Percentiles rank a stretch among this genome's conserved stretches.
phyloP scores from a whole-genome alignment of 2,113 vertebrate genomes.

The Todiramphus chloris region DNA sequence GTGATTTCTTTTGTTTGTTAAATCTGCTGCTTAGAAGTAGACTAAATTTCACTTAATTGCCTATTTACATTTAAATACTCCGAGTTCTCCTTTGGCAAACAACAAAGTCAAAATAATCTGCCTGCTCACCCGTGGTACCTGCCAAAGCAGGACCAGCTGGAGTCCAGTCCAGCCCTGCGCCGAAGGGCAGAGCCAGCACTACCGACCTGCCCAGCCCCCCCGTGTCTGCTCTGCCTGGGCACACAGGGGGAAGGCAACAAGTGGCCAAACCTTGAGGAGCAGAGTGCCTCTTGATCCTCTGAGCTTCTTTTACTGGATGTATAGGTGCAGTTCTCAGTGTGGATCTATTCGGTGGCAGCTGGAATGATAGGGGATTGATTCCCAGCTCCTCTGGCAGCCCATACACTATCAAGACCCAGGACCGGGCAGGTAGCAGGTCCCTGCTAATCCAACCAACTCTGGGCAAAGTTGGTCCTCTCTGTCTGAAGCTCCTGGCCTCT shows the following conservation, averaged over 20 bases:
- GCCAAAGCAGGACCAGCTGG: neutral
- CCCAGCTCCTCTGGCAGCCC: neutral
- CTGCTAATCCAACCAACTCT: neutral
- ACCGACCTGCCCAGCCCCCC: neutral
- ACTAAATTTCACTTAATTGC: conserved; percentile 29
- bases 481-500: neutral
- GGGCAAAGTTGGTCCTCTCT: neutral
- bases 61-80: conserved; percentile 35
- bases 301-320: neutral
- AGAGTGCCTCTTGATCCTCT: neutral
- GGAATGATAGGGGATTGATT: neutral
- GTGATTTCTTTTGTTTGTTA: conserved; percentile 27
- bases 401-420: neutral
- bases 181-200: neutral
- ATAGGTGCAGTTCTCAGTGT: neutral
- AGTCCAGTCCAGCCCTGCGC: neutral
- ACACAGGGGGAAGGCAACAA: neutral
- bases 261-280: neutral
- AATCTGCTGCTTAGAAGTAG: conserved; percentile 12
- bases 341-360: neutral
- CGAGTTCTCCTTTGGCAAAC: neutral
- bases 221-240: neutral
- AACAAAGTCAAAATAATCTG: neutral
- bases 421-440: neutral
- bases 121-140: conserved; percentile 18